Conservation (phyloP, 1,140 invertebrate genomes). For the Rhynchophorus ferrugineus region DNA sequence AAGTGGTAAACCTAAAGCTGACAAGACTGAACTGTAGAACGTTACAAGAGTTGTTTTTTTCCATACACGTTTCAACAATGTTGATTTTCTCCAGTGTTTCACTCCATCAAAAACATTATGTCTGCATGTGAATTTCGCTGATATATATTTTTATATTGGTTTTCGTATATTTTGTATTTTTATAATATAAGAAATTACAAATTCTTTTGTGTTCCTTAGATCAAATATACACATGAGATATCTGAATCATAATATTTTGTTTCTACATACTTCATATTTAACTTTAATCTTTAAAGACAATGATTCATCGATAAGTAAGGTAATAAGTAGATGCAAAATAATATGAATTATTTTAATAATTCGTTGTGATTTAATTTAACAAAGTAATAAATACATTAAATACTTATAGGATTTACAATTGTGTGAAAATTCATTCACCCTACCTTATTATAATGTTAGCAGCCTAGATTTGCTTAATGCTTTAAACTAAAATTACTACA, state of each 20-base stretch:
- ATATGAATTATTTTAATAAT: too few species aligned
- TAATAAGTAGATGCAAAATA: too few species aligned
- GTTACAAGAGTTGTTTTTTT: constrained; percentile 8
- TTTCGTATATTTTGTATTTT: constrained; percentile 3
- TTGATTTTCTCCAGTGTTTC: background rate
- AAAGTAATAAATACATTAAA: too few species aligned
- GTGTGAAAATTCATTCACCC: too few species aligned
- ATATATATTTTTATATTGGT: background rate
- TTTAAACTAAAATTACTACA: too few species aligned
- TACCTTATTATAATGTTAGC: too few species aligned
- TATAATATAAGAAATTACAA: constrained; percentile 2
- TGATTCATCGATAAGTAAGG: too few species aligned
- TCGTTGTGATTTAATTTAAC: too few species aligned
- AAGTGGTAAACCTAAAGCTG: constrained; percentile 62
- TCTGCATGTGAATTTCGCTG: constrained; percentile 1
- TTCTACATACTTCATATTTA: background rate
- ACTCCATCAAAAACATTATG: background rate
- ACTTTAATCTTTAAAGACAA: too few species aligned
- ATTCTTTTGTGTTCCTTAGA: background rate
- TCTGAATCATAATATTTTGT: constrained; percentile 3
- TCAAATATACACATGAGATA: background rate
- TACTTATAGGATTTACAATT: too few species aligned
- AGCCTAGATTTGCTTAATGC: too few species aligned
- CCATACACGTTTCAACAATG: background rate
- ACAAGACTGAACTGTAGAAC: constrained; percentile 60